Conservation (phyloP, 2,113 vertebrate genomes). For the Austrofundulus limnaeus region DNA sequence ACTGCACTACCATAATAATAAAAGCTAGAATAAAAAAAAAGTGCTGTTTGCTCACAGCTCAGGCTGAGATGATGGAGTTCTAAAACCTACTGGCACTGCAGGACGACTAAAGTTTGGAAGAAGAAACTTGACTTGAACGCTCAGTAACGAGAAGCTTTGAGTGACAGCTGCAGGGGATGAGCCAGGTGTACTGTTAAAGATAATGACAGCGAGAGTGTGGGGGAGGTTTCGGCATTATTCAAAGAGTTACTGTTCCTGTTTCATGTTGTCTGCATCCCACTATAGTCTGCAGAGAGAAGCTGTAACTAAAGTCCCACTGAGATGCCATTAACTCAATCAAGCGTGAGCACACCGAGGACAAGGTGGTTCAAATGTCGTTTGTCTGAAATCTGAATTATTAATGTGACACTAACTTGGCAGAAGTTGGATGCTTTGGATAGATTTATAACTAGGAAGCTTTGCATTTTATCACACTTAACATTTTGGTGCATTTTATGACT, state of each 20-base stretch:
- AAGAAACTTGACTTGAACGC: not conserved
- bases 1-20: not conserved
- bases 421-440: conserved; percentile 19
- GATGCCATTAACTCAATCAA: conserved; percentile 35
- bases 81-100: conserved; percentile 1
- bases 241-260: conserved; percentile 30
- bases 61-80: conserved; percentile 10
- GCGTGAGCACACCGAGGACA: conserved; percentile 19
- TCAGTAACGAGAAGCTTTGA: not conserved
- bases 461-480: conserved; percentile 16
- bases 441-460: conserved; percentile 19
- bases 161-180: conserved; percentile 19
- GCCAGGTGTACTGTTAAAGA: conserved; percentile 36
- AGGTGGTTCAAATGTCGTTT: conserved; percentile 30
- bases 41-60: not conserved
- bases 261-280: conserved; percentile 23
- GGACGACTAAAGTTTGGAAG: conserved; percentile 1
- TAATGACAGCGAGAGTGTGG: conserved; percentile 34
- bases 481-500: conserved; percentile 24
- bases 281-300: conserved; percentile 18
- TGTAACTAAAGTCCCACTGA: conserved; percentile 28
- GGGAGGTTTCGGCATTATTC: conserved; percentile 31
- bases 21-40: conserved; percentile 8
- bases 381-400: conserved; percentile 36
- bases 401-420: conserved; percentile 17